phyloP scores from a whole-genome alignment of 2,888 invertebrate species.

The Sepioteuthis lessoniana region DNA sequence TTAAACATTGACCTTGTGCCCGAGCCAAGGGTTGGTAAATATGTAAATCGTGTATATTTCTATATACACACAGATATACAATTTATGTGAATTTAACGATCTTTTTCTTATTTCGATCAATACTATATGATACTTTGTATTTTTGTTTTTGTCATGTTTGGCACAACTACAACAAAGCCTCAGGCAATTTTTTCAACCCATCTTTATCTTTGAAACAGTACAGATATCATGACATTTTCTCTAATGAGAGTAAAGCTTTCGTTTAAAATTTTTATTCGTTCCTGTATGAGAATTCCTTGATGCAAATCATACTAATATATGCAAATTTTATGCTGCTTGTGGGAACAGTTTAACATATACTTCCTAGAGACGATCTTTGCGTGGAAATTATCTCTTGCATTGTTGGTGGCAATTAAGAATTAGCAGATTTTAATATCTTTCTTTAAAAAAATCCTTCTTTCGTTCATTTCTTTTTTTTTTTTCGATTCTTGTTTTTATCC shows the following conservation, averaged over 20 bases:
- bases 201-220: too few species aligned
- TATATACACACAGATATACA: too few species aligned
- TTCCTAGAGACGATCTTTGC: not conserved
- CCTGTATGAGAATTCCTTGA: not conserved
- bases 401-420: not conserved
- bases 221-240: not conserved
- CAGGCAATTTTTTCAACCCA: too few species aligned
- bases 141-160: too few species aligned
- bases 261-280: not conserved
- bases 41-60: too few species aligned
- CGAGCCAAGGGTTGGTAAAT: too few species aligned
- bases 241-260: not conserved
- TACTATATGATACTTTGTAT: too few species aligned
- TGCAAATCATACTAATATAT: not conserved
- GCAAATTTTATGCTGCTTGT: not conserved
- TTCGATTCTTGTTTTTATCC: too few species aligned
- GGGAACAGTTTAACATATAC: not conserved
- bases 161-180: too few species aligned
- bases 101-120: too few species aligned
- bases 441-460: not conserved
- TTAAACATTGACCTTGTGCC: too few species aligned
- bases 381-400: not conserved
- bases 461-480: not conserved
- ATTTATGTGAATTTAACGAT: too few species aligned
- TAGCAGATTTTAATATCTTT: not conserved